These are phyloP conservation scores for Xenopus petersii DNA, from an alignment of 2,797 vertebrate species.

Conservation along the genomic window DNA sequence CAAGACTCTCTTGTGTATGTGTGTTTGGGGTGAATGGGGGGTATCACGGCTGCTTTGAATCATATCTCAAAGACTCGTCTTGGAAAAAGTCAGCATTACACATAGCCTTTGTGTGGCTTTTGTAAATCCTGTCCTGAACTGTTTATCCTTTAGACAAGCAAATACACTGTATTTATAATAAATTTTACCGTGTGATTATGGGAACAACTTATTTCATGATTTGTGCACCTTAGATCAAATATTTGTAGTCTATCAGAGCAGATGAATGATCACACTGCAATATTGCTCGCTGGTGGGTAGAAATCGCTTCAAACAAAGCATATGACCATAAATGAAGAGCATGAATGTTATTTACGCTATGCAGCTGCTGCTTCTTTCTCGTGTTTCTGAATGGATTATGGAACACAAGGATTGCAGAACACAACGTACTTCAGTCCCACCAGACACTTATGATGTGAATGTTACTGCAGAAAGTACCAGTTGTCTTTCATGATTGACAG, in stretches of 20 bases:
- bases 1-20: background rate
- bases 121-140: constrained; percentile 19
- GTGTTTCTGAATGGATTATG: constrained; percentile 21
- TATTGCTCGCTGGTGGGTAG: background rate
- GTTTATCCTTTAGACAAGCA: constrained; percentile 16
- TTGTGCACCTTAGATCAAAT: constrained; percentile 5
- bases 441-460: background rate
- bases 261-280: constrained; percentile 7
- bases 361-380: constrained; percentile 35
- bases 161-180: constrained; percentile 24
- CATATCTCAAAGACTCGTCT: background rate
- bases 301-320: constrained; percentile 12
- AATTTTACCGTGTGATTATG: constrained; percentile 16
- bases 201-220: constrained; percentile 1
- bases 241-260: background rate
- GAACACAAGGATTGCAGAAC: background rate
- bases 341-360: constrained; percentile 24
- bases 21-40: background rate
- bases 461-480: background rate
- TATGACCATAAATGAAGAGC: constrained; percentile 8
- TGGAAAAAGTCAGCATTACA: constrained; percentile 18
- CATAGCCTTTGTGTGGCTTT: background rate
- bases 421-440: background rate
- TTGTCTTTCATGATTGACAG: background rate
- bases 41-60: background rate